These are phyloP conservation scores for Drosophila sucinea DNA, from an alignment of 1,140 invertebrate genomes.

Conservation along the genomic window DNA sequence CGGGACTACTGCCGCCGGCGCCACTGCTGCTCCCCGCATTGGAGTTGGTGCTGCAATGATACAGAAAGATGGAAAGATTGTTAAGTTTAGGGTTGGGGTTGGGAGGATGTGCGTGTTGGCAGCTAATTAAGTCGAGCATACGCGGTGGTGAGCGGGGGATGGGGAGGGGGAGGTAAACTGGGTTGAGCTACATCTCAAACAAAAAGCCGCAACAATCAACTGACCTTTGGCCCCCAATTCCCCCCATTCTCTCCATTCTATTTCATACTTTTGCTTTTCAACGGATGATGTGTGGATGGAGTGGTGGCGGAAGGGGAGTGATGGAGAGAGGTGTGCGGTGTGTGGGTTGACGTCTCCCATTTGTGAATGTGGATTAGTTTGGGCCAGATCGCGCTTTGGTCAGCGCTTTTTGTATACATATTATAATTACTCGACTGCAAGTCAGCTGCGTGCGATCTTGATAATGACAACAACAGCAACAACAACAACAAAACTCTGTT, in stretches of 20 bases:
- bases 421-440: slow-evolving; percentile 19
- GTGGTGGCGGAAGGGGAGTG: no score
- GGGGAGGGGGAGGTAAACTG: background rate
- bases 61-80: background rate
- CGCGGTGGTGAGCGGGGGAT: background rate
- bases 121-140: slow-evolving; percentile 34
- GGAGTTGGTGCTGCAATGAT: slow-evolving; percentile 32
- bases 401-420: slow-evolving; percentile 22
- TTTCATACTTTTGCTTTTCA: background rate
- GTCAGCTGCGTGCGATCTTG: slow-evolving; percentile 24
- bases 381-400: slow-evolving; percentile 13
- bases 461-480: slow-evolving; percentile 3
- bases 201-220: slow-evolving; percentile 3
- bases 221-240: slow-evolving; percentile 29
- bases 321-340: background rate
- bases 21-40: slow-evolving; percentile 17
- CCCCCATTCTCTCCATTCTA: background rate
- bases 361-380: slow-evolving; percentile 14
- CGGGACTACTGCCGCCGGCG: slow-evolving; percentile 25
- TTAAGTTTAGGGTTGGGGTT: background rate
- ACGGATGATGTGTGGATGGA: background rate
- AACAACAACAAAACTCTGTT: background rate
- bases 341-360: slow-evolving; percentile 13
- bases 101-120: slow-evolving; percentile 43
- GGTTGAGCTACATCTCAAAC: slow-evolving; percentile 19